phyloP scores from a whole-genome alignment of 2,888 invertebrate genomes.

The Labia minor region DNA sequence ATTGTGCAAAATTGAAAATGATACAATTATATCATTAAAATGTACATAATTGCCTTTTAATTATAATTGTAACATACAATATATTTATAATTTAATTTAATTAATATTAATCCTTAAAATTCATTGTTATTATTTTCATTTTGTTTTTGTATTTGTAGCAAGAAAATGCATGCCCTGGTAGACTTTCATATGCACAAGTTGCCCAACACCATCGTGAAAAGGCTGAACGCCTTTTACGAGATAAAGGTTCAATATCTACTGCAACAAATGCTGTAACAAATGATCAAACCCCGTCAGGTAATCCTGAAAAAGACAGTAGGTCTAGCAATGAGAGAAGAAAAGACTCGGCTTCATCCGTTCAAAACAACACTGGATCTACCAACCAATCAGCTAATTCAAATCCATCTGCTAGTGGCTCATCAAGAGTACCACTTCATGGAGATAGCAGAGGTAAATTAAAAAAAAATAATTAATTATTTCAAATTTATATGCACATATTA shows the following conservation, averaged over 20 bases:
- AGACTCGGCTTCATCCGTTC: constrained; percentile 23
- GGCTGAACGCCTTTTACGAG: constrained; percentile 27
- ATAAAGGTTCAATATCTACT: constrained; percentile 17
- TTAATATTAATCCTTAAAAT: not conserved
- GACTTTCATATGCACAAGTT: constrained; percentile 55
- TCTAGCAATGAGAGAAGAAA: constrained; percentile 27
- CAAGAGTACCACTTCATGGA: constrained; percentile 22
- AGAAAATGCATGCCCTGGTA: constrained; percentile 31
- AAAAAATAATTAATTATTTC: too few relatives aligned
- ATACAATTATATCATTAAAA: not conserved
- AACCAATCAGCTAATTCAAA: constrained; percentile 18
- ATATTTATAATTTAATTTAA: not conserved
- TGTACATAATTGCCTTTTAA: not conserved
- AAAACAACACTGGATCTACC: constrained; percentile 20
- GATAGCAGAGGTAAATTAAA: constrained; percentile 25
- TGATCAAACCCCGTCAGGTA: not conserved
- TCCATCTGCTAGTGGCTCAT: not conserved
- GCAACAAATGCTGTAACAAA: not conserved
- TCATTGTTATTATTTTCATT: not conserved
- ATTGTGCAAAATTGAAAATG: not conserved
- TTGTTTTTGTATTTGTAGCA: not conserved
- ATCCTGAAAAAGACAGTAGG: constrained; percentile 21
- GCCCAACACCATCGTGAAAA: constrained; percentile 51
- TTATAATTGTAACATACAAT: not conserved
- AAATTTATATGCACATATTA: too few relatives aligned